A percentile compares a stretch with the other conserved stretches of the same genome.
These are phyloP conservation scores for Lasioglossum pauxillum DNA, from an alignment of 2,888 invertebrate genomes.

Conservation along the genomic window DNA sequence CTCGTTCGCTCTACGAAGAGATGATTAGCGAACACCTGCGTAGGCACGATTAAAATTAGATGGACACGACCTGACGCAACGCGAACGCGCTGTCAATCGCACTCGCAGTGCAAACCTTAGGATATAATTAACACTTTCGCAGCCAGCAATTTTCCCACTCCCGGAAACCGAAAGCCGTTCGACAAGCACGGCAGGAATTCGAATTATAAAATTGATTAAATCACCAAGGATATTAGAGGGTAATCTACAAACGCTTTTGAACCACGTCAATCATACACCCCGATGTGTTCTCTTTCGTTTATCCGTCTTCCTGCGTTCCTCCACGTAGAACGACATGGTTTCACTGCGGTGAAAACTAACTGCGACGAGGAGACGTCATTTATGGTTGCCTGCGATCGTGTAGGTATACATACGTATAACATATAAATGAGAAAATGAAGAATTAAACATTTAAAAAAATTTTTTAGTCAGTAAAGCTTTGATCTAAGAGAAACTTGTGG, in stretches of 20 bases:
- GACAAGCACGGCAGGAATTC: background rate
- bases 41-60: background rate
- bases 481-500: too few relatives aligned
- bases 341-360: background rate
- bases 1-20: background rate
- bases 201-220: background rate
- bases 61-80: background rate
- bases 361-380: background rate
- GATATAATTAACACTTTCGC: slow-evolving; percentile 7
- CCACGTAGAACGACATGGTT: background rate
- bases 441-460: background rate
- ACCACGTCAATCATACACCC: background rate
- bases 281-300: too few relatives aligned
- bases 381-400: background rate
- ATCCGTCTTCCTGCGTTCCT: background rate
- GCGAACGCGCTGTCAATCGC: background rate
- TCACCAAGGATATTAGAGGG: background rate
- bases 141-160: background rate
- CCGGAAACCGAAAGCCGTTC: background rate
- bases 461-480: too few relatives aligned
- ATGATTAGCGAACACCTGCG: background rate
- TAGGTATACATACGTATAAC: background rate
- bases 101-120: background rate
- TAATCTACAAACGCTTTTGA: background rate
- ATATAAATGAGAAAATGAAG: background rate